These are phyloP conservation scores for Chionoecetes opilio DNA, from an alignment of 1,140 invertebrate genomes.

Conservation along the genomic window DNA sequence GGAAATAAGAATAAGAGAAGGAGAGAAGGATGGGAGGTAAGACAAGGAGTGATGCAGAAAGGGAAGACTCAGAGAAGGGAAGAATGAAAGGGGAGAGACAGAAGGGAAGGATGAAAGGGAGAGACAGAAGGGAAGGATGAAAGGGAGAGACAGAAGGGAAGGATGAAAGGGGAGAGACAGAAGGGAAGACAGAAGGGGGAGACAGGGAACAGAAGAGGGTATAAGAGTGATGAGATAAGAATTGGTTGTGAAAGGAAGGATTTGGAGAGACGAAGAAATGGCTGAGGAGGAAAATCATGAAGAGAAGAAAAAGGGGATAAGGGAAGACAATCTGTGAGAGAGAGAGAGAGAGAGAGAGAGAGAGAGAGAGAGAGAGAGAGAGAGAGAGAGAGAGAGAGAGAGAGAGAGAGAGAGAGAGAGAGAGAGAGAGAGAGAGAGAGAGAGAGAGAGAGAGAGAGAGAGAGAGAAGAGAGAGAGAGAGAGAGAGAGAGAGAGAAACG, in stretches of 20 bases:
- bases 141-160: neutral
- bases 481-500: neutral
- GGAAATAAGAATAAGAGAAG: too few relatives aligned
- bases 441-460: slow-evolving; percentile 25
- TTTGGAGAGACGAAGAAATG: neutral
- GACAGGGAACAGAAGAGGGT: neutral
- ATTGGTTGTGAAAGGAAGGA: neutral
- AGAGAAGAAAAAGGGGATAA: neutral
- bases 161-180: neutral
- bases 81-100: too few relatives aligned
- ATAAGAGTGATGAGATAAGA: neutral
- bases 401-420: neutral
- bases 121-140: too few relatives aligned
- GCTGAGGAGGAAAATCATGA: neutral
- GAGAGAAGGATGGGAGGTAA: too few relatives aligned
- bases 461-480: neutral
- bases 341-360: too few relatives aligned
- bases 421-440: slow-evolving; percentile 10
- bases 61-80: too few relatives aligned
- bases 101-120: neutral
- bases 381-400: slow-evolving; percentile 4
- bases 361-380: too few relatives aligned
- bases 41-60: too few relatives aligned
- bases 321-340: neutral
- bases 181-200: neutral